Evolutionary conservation across 2,797 vertebrate species (phyloP), one percentile per base, ranked within the genome.

Genomic region (Neopelma chrysocephalum): DNA sequence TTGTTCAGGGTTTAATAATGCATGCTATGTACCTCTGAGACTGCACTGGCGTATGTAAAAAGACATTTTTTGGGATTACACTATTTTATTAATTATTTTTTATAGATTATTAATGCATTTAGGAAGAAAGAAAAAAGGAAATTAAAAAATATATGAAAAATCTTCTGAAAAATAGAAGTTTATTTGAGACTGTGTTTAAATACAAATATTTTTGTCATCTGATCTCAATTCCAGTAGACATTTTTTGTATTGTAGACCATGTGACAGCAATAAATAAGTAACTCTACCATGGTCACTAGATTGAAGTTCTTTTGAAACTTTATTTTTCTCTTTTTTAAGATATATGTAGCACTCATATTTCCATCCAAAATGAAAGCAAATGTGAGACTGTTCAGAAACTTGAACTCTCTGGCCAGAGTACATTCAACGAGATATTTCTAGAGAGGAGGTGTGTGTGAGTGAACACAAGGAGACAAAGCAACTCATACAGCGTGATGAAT

Each of bases 1-100:
- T 84, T 92, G 11, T 89, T 77, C 15, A 68, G 17, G 9, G 14
- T 80, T 96, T 90, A 97, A 87, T 93, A 96, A 89, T 87, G 13
- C 26, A 89, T 89, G 56, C 4, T 51, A 11, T 48, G 6, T 56
- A 82, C 45, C 15, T 73, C 56, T 64, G 81, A 80, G 68, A 48
- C 34, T 48, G 31, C 31, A 34, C 32, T 85, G 27, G 20, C 6
- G 5, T 9, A 40, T 47, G 13, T 47, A 89, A 82, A 89, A 56
- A 89, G 47, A 25, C 3, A 20, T 56, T 57, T 57, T 21, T 70
- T 57, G 26, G 36, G 25, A 82, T 83, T 70, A 69, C 7, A 42
- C 5, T 75, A 36, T 54, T 78, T 71, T 78, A 57, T 62, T 64
- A 43, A 68, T 92, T 69, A 73, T 40, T 81, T 82, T 40, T 66